Percentiles rank a stretch among this genome's conserved stretches.
Evolutionary conservation across 1,140 invertebrate species (phyloP).

Genomic region (Leptonema lineaticorne): DNA sequence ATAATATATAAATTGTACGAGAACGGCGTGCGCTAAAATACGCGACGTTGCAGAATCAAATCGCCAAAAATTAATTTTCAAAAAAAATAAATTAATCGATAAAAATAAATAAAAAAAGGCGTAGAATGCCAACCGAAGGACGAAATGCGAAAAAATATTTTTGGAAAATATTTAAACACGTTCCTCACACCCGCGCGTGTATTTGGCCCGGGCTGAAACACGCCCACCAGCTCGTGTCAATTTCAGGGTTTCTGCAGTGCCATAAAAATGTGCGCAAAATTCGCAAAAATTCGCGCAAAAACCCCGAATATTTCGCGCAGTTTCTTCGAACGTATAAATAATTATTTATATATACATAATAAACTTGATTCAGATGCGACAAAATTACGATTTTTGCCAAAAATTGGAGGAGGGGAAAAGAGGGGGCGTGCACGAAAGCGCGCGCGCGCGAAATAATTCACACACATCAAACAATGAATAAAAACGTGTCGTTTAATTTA

Average conservation of each 20-base stretch:
- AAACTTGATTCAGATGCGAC: no score
- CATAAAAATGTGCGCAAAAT: not conserved
- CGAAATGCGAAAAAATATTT: no score
- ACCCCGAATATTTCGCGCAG: not conserved
- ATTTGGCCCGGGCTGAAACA: slow-evolving; percentile 13
- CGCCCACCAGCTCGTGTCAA: slow-evolving; percentile 21
- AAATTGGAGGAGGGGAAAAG: not conserved
- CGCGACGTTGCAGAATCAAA: not conserved
- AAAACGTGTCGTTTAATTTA: slow-evolving; percentile 10
- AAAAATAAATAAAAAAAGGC: no score
- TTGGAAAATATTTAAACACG: slow-evolving; percentile 13
- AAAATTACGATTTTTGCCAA: no score
- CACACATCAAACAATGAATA: slow-evolving; percentile 8
- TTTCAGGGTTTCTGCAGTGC: not conserved
- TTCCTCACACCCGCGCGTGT: not conserved
- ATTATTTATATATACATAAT: no score
- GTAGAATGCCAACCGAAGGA: no score
- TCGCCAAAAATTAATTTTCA: no score
- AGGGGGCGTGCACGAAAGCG: not conserved
- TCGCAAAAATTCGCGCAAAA: not conserved
- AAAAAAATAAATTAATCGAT: no score
- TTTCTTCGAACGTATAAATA: not conserved
- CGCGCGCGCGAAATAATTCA: not conserved
- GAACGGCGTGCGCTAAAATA: not conserved
- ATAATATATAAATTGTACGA: not conserved